Conservation (phyloP, 2,797 vertebrate genomes). For the Propithecus deckenii region DNA sequence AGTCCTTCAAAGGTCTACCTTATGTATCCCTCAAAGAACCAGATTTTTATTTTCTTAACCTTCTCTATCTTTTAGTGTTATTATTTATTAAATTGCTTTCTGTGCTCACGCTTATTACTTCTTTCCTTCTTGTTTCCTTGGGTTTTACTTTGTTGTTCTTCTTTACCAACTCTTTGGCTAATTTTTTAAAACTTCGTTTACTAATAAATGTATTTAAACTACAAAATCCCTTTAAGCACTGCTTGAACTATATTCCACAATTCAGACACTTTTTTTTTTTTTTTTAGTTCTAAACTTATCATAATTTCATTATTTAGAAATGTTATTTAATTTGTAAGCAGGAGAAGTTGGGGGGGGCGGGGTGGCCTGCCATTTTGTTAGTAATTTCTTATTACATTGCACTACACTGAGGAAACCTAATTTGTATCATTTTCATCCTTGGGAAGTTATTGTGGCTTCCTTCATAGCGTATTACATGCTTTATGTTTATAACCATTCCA, state of each 20-base stretch:
- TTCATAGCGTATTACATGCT: neutral
- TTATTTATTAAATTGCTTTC: neutral
- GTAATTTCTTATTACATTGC: neutral
- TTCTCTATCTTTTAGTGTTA: neutral
- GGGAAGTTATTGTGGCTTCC: neutral
- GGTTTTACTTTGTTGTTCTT: neutral
- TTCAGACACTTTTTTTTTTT: slow-evolving; percentile 30
- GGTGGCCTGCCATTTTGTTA: neutral
- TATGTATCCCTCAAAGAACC: neutral
- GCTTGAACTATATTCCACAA: neutral
- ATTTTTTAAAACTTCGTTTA: neutral
- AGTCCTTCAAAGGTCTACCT: neutral
- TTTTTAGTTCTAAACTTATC: neutral
- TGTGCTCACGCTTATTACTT: neutral
- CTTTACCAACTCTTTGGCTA: neutral
- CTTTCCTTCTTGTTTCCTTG: neutral
- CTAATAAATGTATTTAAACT: neutral
- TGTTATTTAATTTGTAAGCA: neutral
- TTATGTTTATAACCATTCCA: neutral
- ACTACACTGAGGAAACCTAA: neutral
- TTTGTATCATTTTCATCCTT: neutral
- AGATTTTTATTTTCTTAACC: neutral
- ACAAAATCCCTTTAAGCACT: neutral
- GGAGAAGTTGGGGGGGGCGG: neutral
- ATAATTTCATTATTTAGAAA: slow-evolving; percentile 31